Evolutionary conservation across 2,888 invertebrate genomes (phyloP).

Genomic region (Sesamia inferens): DNA sequence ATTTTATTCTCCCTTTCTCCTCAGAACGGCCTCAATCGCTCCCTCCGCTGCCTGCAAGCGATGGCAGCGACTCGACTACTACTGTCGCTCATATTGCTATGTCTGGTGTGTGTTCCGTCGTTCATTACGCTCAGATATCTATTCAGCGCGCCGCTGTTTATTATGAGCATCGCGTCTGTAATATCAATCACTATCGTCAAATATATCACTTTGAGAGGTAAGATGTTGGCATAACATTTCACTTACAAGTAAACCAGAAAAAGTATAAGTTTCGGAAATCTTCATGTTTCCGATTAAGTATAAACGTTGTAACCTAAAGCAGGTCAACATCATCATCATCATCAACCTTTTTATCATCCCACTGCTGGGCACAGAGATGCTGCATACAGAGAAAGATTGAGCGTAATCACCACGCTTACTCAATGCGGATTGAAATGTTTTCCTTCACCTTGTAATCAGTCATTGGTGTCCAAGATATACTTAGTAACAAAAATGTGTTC

Average conservation of each 20-base stretch:
- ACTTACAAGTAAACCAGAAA: slow-evolving; percentile 31
- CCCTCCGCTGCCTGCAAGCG: slow-evolving; percentile 77
- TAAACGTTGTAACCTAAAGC: neutral
- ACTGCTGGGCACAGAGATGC: too few species aligned
- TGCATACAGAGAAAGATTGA: too few species aligned
- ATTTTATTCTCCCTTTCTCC: neutral
- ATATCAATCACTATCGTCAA: slow-evolving; percentile 72
- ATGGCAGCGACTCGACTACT: slow-evolving; percentile 75
- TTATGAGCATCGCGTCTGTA: slow-evolving; percentile 67
- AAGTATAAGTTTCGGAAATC: neutral
- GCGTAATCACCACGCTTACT: too few species aligned
- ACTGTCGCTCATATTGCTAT: slow-evolving; percentile 55
- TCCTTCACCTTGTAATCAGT: too few species aligned
- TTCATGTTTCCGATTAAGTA: neutral
- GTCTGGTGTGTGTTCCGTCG: slow-evolving; percentile 64
- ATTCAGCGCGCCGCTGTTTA: slow-evolving; percentile 72
- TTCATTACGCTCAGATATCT: slow-evolving; percentile 72
- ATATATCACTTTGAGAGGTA: slow-evolving; percentile 74
- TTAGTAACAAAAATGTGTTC: too few species aligned
- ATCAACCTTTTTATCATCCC: too few species aligned
- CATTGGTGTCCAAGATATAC: too few species aligned
- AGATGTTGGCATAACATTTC: slow-evolving; percentile 29
- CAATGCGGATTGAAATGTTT: too few species aligned
- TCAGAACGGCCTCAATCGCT: slow-evolving; percentile 79
- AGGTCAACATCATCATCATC: too few species aligned